Evolutionary conservation across 1,140 invertebrate species (phyloP).

Genomic region (Lithobius niger): DNA sequence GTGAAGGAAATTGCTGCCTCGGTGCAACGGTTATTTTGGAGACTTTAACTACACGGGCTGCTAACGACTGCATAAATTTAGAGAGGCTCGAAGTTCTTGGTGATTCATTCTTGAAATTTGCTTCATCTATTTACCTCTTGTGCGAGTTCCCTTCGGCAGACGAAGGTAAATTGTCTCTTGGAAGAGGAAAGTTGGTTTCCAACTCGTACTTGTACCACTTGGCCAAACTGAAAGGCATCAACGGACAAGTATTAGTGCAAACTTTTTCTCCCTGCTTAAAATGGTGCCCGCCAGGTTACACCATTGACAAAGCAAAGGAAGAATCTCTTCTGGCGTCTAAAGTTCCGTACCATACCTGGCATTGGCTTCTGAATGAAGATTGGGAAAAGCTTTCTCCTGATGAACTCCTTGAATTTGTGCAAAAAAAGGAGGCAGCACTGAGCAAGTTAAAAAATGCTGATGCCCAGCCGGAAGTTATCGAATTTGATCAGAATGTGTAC

Average conservation of each 20-base stretch:
- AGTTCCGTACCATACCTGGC: conserved; percentile 7
- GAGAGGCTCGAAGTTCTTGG: conserved; percentile 75
- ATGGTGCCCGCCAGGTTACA: conserved; percentile 50
- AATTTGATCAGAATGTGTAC: conserved; percentile 23
- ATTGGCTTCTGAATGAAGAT: neutral
- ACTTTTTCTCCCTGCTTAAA: conserved; percentile 49
- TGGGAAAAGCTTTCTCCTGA: conserved; percentile 26
- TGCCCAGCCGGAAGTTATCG: conserved; percentile 16
- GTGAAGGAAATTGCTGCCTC: conserved; percentile 15
- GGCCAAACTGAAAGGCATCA: conserved; percentile 36
- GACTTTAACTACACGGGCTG: conserved; percentile 54
- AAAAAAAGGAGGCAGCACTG: conserved; percentile 12
- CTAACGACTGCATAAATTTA: conserved; percentile 62
- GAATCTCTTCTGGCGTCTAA: conserved; percentile 24
- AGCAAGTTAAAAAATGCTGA: conserved; percentile 22
- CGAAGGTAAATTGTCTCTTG: conserved; percentile 59
- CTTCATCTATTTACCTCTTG: conserved; percentile 53
- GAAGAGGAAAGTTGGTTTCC: conserved; percentile 62
- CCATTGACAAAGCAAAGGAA: conserved; percentile 21
- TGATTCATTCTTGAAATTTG: conserved; percentile 77
- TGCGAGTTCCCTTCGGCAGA: conserved; percentile 48
- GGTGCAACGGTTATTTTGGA: conserved; percentile 32
- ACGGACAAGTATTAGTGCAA: conserved; percentile 38
- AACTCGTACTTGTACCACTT: conserved; percentile 65
- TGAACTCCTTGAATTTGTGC: conserved; percentile 12